Conservation (phyloP, 2,113 vertebrate genomes). For the Budorcas taxicolor region DNA sequence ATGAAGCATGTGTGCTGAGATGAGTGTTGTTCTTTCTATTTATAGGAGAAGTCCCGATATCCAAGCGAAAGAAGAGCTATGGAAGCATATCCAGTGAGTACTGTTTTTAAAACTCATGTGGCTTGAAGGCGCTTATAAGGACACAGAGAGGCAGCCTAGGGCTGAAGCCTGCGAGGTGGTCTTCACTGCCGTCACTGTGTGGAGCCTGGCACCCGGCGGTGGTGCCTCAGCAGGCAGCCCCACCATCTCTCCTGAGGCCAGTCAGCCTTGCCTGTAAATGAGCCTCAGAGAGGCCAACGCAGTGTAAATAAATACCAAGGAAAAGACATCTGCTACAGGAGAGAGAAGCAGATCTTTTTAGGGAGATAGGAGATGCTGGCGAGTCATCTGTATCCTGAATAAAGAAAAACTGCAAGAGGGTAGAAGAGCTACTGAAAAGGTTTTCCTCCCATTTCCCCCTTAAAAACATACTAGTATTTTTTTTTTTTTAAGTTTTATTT, state of each 20-base stretch:
- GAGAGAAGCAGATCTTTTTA: neutral
- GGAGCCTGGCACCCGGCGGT: fast-evolving
- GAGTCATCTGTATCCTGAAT: neutral
- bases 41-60: conserved; percentile 90
- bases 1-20: neutral
- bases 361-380: neutral
- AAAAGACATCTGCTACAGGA: neutral
- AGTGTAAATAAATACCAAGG: neutral
- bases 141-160: neutral
- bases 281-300: neutral
- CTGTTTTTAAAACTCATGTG: neutral
- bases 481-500: neutral
- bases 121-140: neutral
- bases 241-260: neutral
- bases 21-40: conserved; percentile 42
- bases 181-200: fast-evolving
- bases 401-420: neutral
- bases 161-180: neutral
- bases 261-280: neutral
- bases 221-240: neutral
- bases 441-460: neutral
- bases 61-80: conserved; percentile 91
- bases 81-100: conserved; percentile 93
- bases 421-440: neutral
- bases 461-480: neutral